Base-by-base conservation (phyloP, 2,888 invertebrate genomes). In the Drosophila anomelani region DNA sequence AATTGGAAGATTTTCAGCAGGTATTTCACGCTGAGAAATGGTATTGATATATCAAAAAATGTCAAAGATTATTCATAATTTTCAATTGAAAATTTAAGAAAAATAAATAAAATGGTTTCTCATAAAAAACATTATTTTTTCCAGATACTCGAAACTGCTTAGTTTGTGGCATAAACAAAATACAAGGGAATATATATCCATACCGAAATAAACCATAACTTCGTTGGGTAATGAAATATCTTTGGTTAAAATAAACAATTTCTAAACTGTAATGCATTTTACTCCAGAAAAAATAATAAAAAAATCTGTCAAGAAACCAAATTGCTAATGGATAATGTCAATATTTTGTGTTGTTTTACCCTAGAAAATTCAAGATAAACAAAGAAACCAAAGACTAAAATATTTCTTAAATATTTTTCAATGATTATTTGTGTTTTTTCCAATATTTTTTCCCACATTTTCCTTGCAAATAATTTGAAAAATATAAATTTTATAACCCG, bases 211-310 rank as follows among this genome's bases (percentile, higher is more conserved):
- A 34, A 15, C 34, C 12, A 8, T 4, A 7, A 32, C 49, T 20
- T 20, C 20, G 2, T 17, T 17, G 29, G 10, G 12, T 17, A 49
- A 32, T 32, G 49, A 51, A 34, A 51, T 32, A 34, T 36, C 34
- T 34, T 13, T 34, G n/a, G 20, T 51, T 20, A 34, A 34, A 34
- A 23, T 23, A 53, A 53, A 53, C 51, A n/a, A 53, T 53, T 53
- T 36, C 51, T 36, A 5, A 23, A 1, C 1, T 5, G 3, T 15
- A 51, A 23, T 51, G 51, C 34, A 36, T 36, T 53, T 53, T 23
- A 53, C 36, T 15, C 23, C 15, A 23, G 51, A 53, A 36, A 36
- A 36, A 36, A 36, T 36, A 53, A 53, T 53, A 3, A 23, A 36
- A 36, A 53, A 53, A 53, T 36, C 34, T 53, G 23, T 53, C 51